Percentiles rank a stretch among this genome's conserved stretches.
phyloP scores from a whole-genome alignment of 92 coral and sea anemone species.

The Porites rus region DNA sequence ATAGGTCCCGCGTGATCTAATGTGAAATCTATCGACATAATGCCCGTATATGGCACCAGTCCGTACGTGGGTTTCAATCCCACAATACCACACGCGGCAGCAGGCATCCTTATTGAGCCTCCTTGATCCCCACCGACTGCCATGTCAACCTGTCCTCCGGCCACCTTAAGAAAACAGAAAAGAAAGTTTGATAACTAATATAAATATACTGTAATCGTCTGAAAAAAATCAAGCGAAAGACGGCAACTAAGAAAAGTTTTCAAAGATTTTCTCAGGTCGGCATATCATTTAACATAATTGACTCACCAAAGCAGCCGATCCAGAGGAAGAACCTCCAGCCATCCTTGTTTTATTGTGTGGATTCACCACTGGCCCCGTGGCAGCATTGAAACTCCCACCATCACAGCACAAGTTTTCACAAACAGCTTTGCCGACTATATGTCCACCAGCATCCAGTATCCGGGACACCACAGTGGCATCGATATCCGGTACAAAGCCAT shows the following conservation, averaged over 20 bases:
- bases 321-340: slow-evolving; percentile 8
- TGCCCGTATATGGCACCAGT: slow-evolving; percentile 75
- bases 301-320: slow-evolving; percentile 7
- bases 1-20: slow-evolving; percentile 80
- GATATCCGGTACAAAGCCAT: slow-evolving; percentile 86
- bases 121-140: slow-evolving; percentile 82
- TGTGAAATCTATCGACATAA: slow-evolving; percentile 48
- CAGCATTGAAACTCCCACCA: slow-evolving; percentile 73
- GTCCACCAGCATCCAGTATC: slow-evolving; percentile 87
- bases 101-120: slow-evolving; percentile 73
- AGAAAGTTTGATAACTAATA: slow-evolving; percentile 5
- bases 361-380: slow-evolving; percentile 49
- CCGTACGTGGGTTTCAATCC: slow-evolving; percentile 81
- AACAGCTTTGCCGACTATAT: slow-evolving; percentile 77
- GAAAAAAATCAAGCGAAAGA: no score
- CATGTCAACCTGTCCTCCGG: slow-evolving; percentile 78
- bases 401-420: slow-evolving; percentile 78
- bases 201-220: no score
- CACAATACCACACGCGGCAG: slow-evolving; percentile 78
- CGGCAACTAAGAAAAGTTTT: no score
- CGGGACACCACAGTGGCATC: slow-evolving; percentile 87
- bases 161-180: slow-evolving; percentile 30
- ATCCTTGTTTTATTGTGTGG: slow-evolving; percentile 15
- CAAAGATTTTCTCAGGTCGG: no score
- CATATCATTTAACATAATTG: no score